Base-by-base conservation (phyloP, 2,888 invertebrate species). In the Caenorhabditis sp. region DNA sequence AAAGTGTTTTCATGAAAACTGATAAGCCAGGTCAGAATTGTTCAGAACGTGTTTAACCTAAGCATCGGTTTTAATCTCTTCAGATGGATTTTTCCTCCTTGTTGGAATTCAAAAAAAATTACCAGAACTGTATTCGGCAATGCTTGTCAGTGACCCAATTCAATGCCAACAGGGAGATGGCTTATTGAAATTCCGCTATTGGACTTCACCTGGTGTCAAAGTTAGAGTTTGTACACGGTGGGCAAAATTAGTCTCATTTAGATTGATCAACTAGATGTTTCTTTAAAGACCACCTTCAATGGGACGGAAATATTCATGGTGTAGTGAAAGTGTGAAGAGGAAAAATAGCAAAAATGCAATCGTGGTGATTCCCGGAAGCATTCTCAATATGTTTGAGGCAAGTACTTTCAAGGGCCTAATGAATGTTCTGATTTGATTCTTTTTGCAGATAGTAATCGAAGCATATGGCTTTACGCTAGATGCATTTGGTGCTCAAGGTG, bases 141-240 rank as follows among this genome's bases (percentile, higher is more conserved):
- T 86, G 53, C 58, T 86, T 2, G 83, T 85, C 8, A 83, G 83
- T 39, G 85, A 87, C 65, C 86, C 86, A 2, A 76, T 87, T 2
- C 84, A 84, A 55, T 86, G 86, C 37, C 87, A 86, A 46, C 73
- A 84, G 59, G 86, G 84, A 27, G 86, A 87, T 50, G 85, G 82
- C 2, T 26, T 76, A 2, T 26, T 87, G 2, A 53, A 50, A 6
- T 87, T 87, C 50, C 73, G 79, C 30, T 82, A 82, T 50, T 87
- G 86, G 86, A 82, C 84, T 0, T 80, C 83, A 9, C 87, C 87
- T 3, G 76, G 81, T 7, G 85, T 84, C 1, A 62, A 80, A 32
- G 55, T 87, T 20, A 76, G 85, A 27, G 85, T 85, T 8, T 87
- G 87, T 68, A 83, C 79, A 1, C 50, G 83, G 83, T 83, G n/a